phyloP scores from a whole-genome alignment of 2,113 vertebrate species.

The Pteronura brasiliensis region DNA sequence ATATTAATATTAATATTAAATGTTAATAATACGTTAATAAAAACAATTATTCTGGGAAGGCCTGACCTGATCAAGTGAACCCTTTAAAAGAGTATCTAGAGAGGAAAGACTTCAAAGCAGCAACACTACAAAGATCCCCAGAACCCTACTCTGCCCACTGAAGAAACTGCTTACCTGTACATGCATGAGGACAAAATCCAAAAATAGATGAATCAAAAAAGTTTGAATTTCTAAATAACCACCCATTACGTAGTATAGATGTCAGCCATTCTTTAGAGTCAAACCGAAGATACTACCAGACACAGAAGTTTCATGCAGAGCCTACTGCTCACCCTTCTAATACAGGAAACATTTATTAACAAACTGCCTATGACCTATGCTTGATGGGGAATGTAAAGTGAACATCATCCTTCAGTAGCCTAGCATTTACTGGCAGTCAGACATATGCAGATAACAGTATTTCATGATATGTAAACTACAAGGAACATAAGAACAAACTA shows the following conservation, averaged over 20 bases:
- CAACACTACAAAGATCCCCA: neutral
- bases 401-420: neutral
- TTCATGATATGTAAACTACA: neutral
- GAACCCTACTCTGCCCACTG: neutral
- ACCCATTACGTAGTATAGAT: neutral
- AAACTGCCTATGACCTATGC: neutral
- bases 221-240: neutral
- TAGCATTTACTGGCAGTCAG: neutral
- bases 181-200: neutral
- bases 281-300: neutral
- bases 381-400: neutral
- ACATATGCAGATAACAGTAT: neutral
- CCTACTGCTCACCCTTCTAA: neutral
- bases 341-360: neutral
- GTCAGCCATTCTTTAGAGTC: neutral
- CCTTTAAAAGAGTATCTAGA: neutral
- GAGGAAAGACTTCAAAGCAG: neutral
- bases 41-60: neutral
- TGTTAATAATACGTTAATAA: neutral
- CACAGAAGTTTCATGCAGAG: slow-evolving; percentile 28
- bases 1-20: no score
- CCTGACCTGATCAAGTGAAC: neutral
- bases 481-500: neutral
- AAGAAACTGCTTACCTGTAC: neutral
- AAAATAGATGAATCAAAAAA: neutral